Conservation (phyloP, 2,888 invertebrate genomes). For the Cartodere bifasciata region DNA sequence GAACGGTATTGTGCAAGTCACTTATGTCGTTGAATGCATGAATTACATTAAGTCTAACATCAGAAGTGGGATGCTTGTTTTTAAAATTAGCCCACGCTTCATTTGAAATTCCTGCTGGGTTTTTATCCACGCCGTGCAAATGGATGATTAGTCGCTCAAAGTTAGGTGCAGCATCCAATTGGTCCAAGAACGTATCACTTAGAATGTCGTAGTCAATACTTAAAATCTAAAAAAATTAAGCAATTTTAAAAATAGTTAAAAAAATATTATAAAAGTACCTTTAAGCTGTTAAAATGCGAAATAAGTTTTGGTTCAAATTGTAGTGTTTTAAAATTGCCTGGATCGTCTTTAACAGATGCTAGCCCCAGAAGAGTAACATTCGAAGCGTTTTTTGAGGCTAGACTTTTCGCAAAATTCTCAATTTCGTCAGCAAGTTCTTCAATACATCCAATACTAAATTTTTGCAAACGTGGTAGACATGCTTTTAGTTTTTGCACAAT, state of each 20-base stretch:
- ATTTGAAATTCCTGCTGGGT: constrained; percentile 50
- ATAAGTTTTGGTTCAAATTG: constrained; percentile 45
- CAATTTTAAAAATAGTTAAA: constrained; percentile 5
- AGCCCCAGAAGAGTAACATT: constrained; percentile 50
- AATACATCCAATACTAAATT: constrained; percentile 32
- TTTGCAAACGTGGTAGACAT: constrained; percentile 25
- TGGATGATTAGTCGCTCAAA: constrained; percentile 53
- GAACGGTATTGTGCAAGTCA: constrained; percentile 46
- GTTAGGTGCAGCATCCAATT: constrained; percentile 26
- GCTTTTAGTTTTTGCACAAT: constrained; percentile 21
- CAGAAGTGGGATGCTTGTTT: constrained; percentile 41
- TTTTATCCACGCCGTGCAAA: constrained; percentile 52
- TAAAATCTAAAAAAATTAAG: constrained; percentile 30
- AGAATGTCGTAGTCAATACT: constrained; percentile 46
- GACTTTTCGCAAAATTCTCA: constrained; percentile 24
- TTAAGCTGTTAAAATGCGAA: constrained; percentile 44
- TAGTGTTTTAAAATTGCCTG: constrained; percentile 46
- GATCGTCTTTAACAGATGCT: constrained; percentile 62
- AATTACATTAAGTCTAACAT: constrained; percentile 47
- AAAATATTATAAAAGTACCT: constrained; percentile 30
- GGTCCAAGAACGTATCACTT: constrained; percentile 36
- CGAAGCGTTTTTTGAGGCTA: constrained; percentile 35
- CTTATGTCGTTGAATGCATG: constrained; percentile 57
- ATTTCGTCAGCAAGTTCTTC: constrained; percentile 30
- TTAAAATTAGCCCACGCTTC: constrained; percentile 48